Percentiles rank a stretch among this genome's conserved stretches.
These are phyloP conservation scores for Drosophila parthenogenetica DNA, from an alignment of 2,888 invertebrate genomes.

Conservation along the genomic window DNA sequence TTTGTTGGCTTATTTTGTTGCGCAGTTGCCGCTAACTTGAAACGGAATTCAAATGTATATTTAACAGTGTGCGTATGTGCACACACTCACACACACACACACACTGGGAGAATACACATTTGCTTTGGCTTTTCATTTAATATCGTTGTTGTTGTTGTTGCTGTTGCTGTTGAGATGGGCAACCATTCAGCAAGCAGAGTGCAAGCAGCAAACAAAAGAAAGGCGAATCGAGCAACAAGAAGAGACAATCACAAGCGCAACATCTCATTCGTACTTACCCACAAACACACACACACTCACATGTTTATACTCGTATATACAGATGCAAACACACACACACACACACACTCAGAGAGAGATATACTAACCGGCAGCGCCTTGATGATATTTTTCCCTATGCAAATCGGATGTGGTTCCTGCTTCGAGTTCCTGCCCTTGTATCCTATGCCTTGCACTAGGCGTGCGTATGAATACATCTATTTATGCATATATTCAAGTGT, in stretches of 20 bases:
- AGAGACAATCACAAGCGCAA: constrained; percentile 71
- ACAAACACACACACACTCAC: constrained; percentile 9
- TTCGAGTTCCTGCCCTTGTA: constrained; percentile 40
- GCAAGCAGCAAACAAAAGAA: constrained; percentile 64
- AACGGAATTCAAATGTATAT: constrained; percentile 78
- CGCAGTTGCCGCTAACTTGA: constrained; percentile 73
- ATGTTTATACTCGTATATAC: too few species aligned
- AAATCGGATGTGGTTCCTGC: constrained; percentile 71
- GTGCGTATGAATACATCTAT: constrained; percentile 72
- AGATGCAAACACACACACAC: constrained; percentile 13
- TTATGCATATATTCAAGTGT: constrained; percentile 28
- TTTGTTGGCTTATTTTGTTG: constrained; percentile 70
- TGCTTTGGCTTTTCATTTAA: constrained; percentile 46
- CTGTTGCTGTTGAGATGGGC: constrained; percentile 27
- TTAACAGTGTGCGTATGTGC: constrained; percentile 49
- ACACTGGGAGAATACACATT: constrained; percentile 42
- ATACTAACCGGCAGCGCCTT: constrained; percentile 59
- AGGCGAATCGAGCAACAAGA: constrained; percentile 64
- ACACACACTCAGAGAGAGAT: constrained; percentile 20
- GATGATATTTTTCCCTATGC: constrained; percentile 72
- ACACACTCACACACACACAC: constrained; percentile 13
- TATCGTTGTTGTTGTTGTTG: constrained; percentile 23
- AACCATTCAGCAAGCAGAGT: constrained; percentile 46
- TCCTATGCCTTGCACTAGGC: constrained; percentile 59
- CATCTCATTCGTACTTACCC: constrained; percentile 67